phyloP scores from a whole-genome alignment of 2,797 vertebrate genomes.

The Zalophus californianus region DNA sequence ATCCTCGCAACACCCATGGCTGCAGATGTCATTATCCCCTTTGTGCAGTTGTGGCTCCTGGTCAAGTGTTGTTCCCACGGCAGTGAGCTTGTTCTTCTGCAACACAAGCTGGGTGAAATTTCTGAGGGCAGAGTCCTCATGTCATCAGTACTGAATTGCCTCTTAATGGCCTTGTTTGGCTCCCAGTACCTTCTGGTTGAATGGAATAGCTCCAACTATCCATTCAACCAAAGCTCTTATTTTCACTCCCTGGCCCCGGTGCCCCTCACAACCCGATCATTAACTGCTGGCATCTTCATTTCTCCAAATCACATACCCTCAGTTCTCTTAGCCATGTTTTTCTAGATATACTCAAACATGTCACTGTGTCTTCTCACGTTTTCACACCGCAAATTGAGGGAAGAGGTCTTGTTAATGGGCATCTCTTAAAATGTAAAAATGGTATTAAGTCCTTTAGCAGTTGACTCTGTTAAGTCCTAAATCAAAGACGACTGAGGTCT shows the following conservation, averaged over 20 bases:
- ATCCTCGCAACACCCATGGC: neutral
- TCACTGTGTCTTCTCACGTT: neutral
- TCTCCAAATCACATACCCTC: neutral
- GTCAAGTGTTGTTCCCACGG: neutral
- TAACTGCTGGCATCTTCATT: neutral
- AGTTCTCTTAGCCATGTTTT: neutral
- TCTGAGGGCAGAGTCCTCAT: neutral
- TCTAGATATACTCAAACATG: neutral
- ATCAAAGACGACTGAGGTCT: neutral
- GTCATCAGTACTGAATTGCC: neutral
- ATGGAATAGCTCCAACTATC: neutral
- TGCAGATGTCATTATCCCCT: neutral
- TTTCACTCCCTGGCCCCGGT: neutral
- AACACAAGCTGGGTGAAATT: neutral
- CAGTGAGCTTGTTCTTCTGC: neutral
- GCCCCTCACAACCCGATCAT: fast-evolving
- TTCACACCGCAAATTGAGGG: neutral
- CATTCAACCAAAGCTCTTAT: neutral
- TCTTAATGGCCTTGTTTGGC: fast-evolving
- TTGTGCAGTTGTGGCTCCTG: neutral
- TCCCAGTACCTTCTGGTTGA: neutral
- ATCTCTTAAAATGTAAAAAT: neutral
- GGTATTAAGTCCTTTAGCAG: neutral
- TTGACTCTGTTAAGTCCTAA: neutral
- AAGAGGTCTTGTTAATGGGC: neutral